Base-by-base conservation (phyloP, 2,113 vertebrate genomes). In the Bos javanicus region DNA sequence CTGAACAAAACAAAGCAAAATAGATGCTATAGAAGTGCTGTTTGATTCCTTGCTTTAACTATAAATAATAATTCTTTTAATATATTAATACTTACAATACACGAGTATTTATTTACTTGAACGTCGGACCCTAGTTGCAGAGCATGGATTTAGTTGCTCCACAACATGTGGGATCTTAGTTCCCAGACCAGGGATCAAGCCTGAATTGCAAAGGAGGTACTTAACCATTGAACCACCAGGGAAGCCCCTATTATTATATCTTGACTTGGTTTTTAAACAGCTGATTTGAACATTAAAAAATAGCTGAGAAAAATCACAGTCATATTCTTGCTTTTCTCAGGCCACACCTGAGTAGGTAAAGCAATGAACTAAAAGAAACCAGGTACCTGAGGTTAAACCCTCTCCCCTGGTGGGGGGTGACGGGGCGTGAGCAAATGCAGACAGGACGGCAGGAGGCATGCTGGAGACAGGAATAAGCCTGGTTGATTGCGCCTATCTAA, bases 251-350 rank as follows among this genome's bases (percentile, higher is more conserved):
- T 43, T 59, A 25, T 50, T 60, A 4, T 54, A 28, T 17, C 59
- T 64, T 86, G 80, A 52, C 52, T 94, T 87, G 48, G 16, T 43
- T 94, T 83, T 83, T 60, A 82, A 91, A 93, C 57, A 82, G 56
- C 30, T 91, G 59, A 64, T 95, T 59, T 93, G 50, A 94, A 39
- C n/a, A 50, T 64, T 81, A n/a, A 33, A 6, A 91, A 54, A 6
- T 54, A 91, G 21, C n/a, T 76, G 86, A 81, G 57, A 54, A 67
- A 87, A 83, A 36, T 62, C 52, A 19, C 39, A 43, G n/a, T 52
- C 71, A 17, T 25, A 33, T n/a, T 60, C 57, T 80, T 71, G 30
- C 21, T 87, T 91, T 93, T 95, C 54, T 71, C 43, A 36, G 74
- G 78, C 17, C 26, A 9, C 82, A 43, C 4, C 3, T 19, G 50